Evolutionary conservation across 2,797 vertebrate genomes (phyloP).

Genomic region (Danio jaintianensis): DNA sequence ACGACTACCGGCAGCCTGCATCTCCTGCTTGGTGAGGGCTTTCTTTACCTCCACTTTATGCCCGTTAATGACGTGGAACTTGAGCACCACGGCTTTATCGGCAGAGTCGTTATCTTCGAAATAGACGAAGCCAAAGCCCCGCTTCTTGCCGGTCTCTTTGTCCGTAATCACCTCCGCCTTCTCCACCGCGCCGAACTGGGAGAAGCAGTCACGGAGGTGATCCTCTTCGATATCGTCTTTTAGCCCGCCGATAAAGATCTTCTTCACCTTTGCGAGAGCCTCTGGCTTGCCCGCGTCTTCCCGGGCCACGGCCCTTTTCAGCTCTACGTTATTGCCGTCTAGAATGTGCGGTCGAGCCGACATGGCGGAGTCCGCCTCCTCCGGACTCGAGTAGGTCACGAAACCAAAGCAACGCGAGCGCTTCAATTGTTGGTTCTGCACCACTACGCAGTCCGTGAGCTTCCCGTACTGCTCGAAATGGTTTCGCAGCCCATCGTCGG

Average conservation of each 20-base stretch:
- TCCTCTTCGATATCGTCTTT: constrained; percentile 97
- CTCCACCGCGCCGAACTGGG: constrained; percentile 93
- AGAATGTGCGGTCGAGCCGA: constrained; percentile 93
- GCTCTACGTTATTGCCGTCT: constrained; percentile 93
- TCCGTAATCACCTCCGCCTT: constrained; percentile 97
- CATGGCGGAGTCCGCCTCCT: constrained; percentile 96
- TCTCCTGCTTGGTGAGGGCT: constrained; percentile 94
- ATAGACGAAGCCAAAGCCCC: constrained; percentile 97
- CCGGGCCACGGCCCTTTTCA: constrained; percentile 95
- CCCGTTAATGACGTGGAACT: constrained; percentile 93
- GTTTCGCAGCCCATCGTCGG: constrained; percentile 84
- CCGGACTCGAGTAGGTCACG: constrained; percentile 92
- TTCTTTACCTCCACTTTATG: constrained; percentile 98
- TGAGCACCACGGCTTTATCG: constrained; percentile 94
- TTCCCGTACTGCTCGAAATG: constrained; percentile 87
- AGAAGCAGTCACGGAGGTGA: constrained; percentile 92
- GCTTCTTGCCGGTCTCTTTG: constrained; percentile 94
- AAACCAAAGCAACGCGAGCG: constrained; percentile 97
- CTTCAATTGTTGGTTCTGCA: constrained; percentile 95
- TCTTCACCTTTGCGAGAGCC: constrained; percentile 96
- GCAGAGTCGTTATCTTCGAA: constrained; percentile 94
- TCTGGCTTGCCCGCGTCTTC: constrained; percentile 96
- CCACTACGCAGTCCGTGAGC: constrained; percentile 96
- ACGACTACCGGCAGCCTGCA: constrained; percentile 85
- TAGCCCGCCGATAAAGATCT: constrained; percentile 96